These are phyloP conservation scores for Pinctada fucata DNA, from an alignment of 2,888 invertebrate genomes.

Conservation along the genomic window DNA sequence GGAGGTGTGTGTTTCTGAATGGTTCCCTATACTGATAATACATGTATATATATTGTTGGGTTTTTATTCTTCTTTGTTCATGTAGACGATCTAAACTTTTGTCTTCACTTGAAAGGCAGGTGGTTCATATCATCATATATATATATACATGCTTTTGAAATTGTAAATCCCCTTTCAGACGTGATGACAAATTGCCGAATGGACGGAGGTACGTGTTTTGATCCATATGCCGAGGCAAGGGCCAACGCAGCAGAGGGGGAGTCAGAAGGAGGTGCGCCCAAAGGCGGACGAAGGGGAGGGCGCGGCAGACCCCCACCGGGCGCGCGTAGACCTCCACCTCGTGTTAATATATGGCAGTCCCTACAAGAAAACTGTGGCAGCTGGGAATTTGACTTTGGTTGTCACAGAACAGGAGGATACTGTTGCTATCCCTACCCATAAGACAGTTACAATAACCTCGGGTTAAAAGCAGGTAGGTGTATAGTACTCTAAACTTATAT, in stretches of 20 bases:
- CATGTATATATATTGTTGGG: too few relatives aligned
- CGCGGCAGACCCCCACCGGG: not conserved
- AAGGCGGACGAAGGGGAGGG: not conserved
- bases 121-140: too few relatives aligned
- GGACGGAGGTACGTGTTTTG: constrained; percentile 30
- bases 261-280: not conserved
- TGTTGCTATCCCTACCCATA: constrained; percentile 23
- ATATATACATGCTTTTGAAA: too few relatives aligned
- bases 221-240: constrained; percentile 8
- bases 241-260: not conserved
- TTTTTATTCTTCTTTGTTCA: too few relatives aligned
- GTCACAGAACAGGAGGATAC: constrained; percentile 23
- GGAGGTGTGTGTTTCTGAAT: too few relatives aligned
- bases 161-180: too few relatives aligned
- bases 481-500: too few relatives aligned
- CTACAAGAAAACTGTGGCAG: constrained; percentile 20
- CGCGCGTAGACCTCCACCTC: not conserved
- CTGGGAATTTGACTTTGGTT: constrained; percentile 22
- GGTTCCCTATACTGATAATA: too few relatives aligned
- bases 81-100: too few relatives aligned
- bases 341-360: constrained; percentile 6
- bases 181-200: constrained; percentile 25
- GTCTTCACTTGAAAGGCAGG: too few relatives aligned
- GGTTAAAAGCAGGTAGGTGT: not conserved
- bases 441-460: not conserved